Evolutionary conservation across 2,888 invertebrate species (phyloP), one percentile per base, ranked within the genome.

Genomic region (Mamestra brassicae): DNA sequence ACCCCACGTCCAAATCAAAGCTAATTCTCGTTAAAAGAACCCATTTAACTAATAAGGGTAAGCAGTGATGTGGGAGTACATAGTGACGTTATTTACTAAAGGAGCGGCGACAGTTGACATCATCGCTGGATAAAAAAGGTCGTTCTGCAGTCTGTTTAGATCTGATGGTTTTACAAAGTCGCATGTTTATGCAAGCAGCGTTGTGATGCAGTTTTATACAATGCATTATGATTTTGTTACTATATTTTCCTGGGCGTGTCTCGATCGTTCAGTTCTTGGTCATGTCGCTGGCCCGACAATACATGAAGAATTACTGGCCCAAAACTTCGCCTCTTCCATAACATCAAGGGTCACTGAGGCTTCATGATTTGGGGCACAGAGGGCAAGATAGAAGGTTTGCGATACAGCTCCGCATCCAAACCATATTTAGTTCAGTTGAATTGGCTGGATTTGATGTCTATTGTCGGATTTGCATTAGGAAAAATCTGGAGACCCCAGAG

Each of bases 81-180:
- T 71, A 87, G 55, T 71, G 73, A 76, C 76, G 76, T 80, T 75
- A 80, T 84, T 87, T 85, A 83, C 83, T 71, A 67, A 84, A 89
- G 91, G 91, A 88, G 90, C 86, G 91, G 89, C 84, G 65, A 63
- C 71, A 63, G 86, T 72, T 93, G 93, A 93, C 90, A 91, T 93
- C 93, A 93, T 80, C 91, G 84, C 75, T 82, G 82, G 78, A 85
- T 89, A 76, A 85, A 89, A 90, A 90, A 88, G 89, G 89, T 90
- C 80, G 75, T 60, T 76, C 76, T 78, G 80, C 80, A 81, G 74
- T 79, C 78, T 66, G 75, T 57, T 61, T 36, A 73, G 55, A 57
- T 26, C 55, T 71, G 62, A 79, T 17, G 42, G 42, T 50, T 80
- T 57, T 63, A 70, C 52, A 58, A 60, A 60, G 36, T 75, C 45